Evolutionary conservation across 2,888 invertebrate species (phyloP).

Genomic region (Andrena chrysosceles): DNA sequence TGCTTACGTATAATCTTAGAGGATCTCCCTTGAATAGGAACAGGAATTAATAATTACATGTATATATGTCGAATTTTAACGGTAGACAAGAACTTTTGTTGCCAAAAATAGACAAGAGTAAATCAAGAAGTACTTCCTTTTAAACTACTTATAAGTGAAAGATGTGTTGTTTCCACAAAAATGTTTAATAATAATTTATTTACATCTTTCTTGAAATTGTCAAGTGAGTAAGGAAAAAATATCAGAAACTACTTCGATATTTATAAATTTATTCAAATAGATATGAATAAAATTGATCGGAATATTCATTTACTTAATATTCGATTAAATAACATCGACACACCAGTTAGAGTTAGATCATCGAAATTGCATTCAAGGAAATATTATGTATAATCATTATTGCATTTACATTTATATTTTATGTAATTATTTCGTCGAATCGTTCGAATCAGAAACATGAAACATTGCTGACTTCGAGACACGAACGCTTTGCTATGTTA

Average conservation of each 20-base stretch:
- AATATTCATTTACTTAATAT: not conserved
- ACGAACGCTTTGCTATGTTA: conserved; percentile 29
- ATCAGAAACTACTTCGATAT: no score
- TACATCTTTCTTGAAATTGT: no score
- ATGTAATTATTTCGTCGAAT: not conserved
- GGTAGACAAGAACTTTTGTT: no score
- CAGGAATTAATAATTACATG: not conserved
- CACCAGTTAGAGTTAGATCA: no score
- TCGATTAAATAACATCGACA: not conserved
- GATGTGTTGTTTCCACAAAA: no score
- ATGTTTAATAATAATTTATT: no score
- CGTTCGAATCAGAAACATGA: not conserved
- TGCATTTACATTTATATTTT: not conserved
- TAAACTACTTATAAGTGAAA: no score
- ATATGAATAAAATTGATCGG: no score
- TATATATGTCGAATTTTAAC: not conserved
- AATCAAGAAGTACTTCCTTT: not conserved
- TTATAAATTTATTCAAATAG: no score
- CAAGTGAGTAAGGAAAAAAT: no score
- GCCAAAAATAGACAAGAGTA: not conserved
- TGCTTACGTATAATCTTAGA: not conserved
- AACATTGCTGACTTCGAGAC: not conserved
- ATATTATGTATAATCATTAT: not conserved
- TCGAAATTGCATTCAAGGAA: not conserved
- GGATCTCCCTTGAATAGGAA: no score